Conservation (phyloP, 2,113 vertebrate genomes). For the Galbula dea region DNA sequence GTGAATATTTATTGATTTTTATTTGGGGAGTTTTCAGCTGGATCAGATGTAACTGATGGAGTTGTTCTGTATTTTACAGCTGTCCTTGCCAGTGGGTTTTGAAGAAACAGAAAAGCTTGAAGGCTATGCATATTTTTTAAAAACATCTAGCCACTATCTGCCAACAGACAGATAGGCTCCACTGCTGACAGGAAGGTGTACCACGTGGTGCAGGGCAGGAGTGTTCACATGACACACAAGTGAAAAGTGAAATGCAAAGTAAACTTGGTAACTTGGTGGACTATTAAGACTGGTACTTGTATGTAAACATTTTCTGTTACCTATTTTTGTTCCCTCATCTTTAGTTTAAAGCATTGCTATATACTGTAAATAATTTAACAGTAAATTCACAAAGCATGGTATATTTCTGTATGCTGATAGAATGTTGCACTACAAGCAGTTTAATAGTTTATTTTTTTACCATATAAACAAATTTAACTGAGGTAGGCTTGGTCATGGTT, state of each 20-base stretch:
- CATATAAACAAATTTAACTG: constrained; percentile 23
- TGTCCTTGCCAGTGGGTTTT: constrained; percentile 42
- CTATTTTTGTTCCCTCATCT: constrained; percentile 9
- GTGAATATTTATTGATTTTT: background rate
- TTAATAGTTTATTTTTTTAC: constrained; percentile 66
- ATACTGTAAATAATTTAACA: constrained; percentile 38
- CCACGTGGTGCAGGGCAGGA: background rate
- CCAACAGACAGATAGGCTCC: constrained; percentile 32
- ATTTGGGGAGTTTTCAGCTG: background rate
- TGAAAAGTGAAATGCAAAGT: background rate
- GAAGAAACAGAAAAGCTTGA: constrained; percentile 58
- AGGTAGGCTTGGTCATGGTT: constrained; percentile 37
- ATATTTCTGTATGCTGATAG: constrained; percentile 38
- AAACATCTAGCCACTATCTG: constrained; percentile 41
- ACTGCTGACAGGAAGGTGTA: background rate
- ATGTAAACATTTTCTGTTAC: constrained; percentile 50
- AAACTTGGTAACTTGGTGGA: constrained; percentile 5
- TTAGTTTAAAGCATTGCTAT: constrained; percentile 29
- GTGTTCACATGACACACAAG: background rate
- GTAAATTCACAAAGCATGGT: constrained; percentile 64
- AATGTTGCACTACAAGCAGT: constrained; percentile 63
- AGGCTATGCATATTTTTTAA: constrained; percentile 51
- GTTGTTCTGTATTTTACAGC: constrained; percentile 57
- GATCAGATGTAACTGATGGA: background rate
- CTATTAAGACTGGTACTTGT: constrained; percentile 22